These are phyloP conservation scores for Pandemis heparana DNA, from an alignment of 2,888 invertebrate species.

Conservation along the genomic window DNA sequence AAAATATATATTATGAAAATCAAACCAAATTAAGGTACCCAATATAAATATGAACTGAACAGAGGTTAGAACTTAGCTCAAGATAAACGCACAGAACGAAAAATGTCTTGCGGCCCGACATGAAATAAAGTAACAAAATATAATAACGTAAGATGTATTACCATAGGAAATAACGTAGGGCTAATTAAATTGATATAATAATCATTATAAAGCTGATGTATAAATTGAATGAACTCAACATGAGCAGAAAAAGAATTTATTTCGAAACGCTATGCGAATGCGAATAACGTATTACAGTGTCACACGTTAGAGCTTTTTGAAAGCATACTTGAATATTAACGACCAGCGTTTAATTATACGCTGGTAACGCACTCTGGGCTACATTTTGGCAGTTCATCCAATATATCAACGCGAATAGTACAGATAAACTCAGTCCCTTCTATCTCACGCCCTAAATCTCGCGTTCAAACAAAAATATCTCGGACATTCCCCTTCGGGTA, in stretches of 20 bases:
- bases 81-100: conserved; percentile 14
- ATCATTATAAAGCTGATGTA: conserved; percentile 9
- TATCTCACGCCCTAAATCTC: conserved; percentile 70
- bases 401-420: conserved; percentile 57
- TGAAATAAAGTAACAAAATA: conserved; percentile 14
- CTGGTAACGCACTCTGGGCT: conserved; percentile 18
- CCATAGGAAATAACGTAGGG: conserved; percentile 16
- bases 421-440: conserved; percentile 59
- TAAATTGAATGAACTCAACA: neutral
- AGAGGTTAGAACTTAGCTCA: neutral
- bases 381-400: conserved; percentile 44
- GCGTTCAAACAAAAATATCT: conserved; percentile 63
- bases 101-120: conserved; percentile 18
- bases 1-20: neutral
- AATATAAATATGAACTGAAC: neutral
- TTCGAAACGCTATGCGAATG: conserved; percentile 11
- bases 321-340: conserved; percentile 30
- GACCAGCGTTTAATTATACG: conserved; percentile 24
- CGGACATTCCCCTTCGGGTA: conserved; percentile 56
- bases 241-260: conserved; percentile 4
- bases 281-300: conserved; percentile 3
- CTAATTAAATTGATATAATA: conserved; percentile 24
- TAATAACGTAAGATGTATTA: neutral
- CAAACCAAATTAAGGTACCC: neutral
- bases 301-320: conserved; percentile 22